Conservation (phyloP, 2,888 invertebrate species). For the Abrostola triplasia region DNA sequence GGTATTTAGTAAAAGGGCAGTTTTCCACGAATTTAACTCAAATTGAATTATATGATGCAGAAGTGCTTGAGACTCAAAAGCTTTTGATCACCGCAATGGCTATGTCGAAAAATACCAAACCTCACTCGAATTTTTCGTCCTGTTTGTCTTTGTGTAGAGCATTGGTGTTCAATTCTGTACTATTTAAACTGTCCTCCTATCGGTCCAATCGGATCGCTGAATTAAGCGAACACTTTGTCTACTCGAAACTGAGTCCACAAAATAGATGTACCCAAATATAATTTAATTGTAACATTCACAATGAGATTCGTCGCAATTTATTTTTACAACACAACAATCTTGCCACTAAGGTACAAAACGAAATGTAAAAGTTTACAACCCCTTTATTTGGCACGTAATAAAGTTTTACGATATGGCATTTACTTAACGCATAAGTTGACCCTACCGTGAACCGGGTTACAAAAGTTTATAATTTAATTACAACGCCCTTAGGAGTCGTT, state of each 20-base stretch:
- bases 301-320: constrained; percentile 57
- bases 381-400: constrained; percentile 86
- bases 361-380: constrained; percentile 83
- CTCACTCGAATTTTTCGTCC: constrained; percentile 7
- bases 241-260: constrained; percentile 12
- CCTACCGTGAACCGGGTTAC: constrained; percentile 71
- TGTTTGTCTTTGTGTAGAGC: constrained; percentile 11
- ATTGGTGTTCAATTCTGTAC: background rate
- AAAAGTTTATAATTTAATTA: constrained; percentile 88
- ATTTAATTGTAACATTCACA: constrained; percentile 47
- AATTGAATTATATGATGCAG: constrained; percentile 67
- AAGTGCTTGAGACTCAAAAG: constrained; percentile 52
- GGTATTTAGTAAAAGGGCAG: constrained; percentile 79
- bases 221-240: constrained; percentile 9
- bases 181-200: constrained; percentile 5
- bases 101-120: constrained; percentile 37
- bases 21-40: constrained; percentile 68
- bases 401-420: constrained; percentile 86
- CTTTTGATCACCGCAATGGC: constrained; percentile 34
- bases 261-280: constrained; percentile 34
- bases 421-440: constrained; percentile 84
- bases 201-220: background rate
- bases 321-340: constrained; percentile 74
- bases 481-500: constrained; percentile 82
- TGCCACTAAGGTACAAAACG: constrained; percentile 67